phyloP scores from a whole-genome alignment of 2,888 invertebrate species.

The Mimumesa dahlbomi region DNA sequence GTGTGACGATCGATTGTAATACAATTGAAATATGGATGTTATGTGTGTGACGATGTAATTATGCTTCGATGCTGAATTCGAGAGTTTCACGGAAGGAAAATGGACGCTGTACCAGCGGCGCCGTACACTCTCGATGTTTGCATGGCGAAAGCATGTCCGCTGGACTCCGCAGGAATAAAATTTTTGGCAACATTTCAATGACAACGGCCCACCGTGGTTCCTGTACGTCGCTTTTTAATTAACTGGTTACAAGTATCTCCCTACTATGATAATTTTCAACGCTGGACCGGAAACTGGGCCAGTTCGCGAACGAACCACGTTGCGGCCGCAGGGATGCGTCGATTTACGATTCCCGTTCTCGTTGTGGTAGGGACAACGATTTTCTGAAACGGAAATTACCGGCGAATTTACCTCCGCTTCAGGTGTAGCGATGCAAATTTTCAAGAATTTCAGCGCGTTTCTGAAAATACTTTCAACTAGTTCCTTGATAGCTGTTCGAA shows the following conservation, averaged over 20 bases:
- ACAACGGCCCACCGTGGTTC: conserved; percentile 31
- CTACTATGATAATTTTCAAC: conserved; percentile 49
- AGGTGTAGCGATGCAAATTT: no score
- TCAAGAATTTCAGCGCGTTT: no score
- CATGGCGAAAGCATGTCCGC: conserved; percentile 40
- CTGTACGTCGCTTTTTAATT: conserved; percentile 61
- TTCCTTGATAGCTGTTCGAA: no score
- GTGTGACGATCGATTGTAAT: not conserved
- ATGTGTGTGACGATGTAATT: conserved; percentile 44
- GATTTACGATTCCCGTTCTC: conserved; percentile 33
- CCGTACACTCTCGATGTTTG: conserved; percentile 40
- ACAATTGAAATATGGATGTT: conserved; percentile 32
- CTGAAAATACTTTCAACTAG: no score
- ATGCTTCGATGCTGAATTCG: conserved; percentile 44
- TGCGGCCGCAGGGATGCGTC: conserved; percentile 18
- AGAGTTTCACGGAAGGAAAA: conserved; percentile 25
- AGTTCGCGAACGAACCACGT: conserved; percentile 11
- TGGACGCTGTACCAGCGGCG: not conserved
- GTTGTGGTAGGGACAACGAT: conserved; percentile 5
- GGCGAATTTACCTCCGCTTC: no score
- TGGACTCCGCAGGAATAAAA: conserved; percentile 48
- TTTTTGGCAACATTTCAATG: conserved; percentile 67
- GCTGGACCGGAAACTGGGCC: conserved; percentile 37
- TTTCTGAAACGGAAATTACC: not conserved
- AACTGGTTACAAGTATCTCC: conserved; percentile 53